Conservation (phyloP, 2,113 vertebrate genomes). For the Pleuronectes platessa region DNA sequence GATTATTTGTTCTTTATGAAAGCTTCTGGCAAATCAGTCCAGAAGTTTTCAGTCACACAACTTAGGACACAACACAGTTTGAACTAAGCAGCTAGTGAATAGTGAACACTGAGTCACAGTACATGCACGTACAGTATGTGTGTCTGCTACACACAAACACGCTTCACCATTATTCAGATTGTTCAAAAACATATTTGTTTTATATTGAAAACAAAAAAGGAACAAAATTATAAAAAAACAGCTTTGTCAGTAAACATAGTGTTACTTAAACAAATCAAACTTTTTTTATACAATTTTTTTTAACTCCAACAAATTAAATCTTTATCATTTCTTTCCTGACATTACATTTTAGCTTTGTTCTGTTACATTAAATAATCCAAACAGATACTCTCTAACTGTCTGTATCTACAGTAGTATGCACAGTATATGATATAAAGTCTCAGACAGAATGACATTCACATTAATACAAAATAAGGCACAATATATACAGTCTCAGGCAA, state of each 20-base stretch:
- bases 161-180: conserved; percentile 10
- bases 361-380: conserved; percentile 50
- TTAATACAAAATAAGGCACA: conserved; percentile 60
- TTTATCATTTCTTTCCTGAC: conserved; percentile 13
- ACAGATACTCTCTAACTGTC: conserved; percentile 18
- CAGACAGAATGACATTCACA: conserved; percentile 37
- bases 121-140: conserved; percentile 2
- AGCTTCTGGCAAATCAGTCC: conserved; percentile 2
- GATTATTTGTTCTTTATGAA: conserved; percentile 27
- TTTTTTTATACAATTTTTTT: conserved; percentile 26
- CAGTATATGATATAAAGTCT: conserved; percentile 31
- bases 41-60: conserved; percentile 16
- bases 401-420: conserved; percentile 15
- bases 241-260: conserved; percentile 13
- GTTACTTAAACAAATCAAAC: conserved; percentile 13
- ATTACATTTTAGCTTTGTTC: conserved; percentile 2
- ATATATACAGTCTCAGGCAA: conserved; percentile 54
- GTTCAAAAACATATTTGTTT: background rate
- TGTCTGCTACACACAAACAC: background rate
- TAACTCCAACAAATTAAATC: background rate
- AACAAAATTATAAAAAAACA: conserved; percentile 17
- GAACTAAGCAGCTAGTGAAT: conserved; percentile 38
- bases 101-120: conserved; percentile 46
- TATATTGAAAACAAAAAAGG: background rate
- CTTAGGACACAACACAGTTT: conserved; percentile 10